phyloP scores from a whole-genome alignment of 1,140 invertebrate genomes.

The Heliconius himera region DNA sequence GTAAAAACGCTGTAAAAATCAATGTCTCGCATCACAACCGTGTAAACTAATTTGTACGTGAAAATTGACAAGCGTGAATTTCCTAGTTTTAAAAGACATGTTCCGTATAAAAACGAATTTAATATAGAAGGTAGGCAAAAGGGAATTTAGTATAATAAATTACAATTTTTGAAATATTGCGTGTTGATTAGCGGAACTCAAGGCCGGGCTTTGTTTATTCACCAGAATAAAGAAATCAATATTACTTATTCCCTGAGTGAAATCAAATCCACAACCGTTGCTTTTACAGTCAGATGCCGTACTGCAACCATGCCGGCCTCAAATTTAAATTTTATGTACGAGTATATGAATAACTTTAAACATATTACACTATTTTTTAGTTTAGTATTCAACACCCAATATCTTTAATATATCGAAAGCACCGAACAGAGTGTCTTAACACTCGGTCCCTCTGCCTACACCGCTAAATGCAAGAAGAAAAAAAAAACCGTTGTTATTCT shows the following conservation, averaged over 20 bases:
- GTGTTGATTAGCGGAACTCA: neutral
- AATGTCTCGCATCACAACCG: conserved; percentile 13
- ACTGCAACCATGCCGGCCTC: too few relatives aligned
- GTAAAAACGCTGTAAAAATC: neutral
- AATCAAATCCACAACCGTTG: too few relatives aligned
- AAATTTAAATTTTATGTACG: too few relatives aligned
- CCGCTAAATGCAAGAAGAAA: too few relatives aligned
- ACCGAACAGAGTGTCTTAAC: too few relatives aligned
- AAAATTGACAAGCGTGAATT: neutral
- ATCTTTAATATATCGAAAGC: too few relatives aligned
- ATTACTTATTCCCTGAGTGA: too few relatives aligned
- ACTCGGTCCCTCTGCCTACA: too few relatives aligned
- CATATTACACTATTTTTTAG: too few relatives aligned
- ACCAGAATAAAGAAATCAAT: neutral
- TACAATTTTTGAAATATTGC: neutral
- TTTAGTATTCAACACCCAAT: too few relatives aligned
- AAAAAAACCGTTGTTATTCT: neutral
- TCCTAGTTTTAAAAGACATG: neutral
- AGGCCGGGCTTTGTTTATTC: neutral
- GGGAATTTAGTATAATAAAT: neutral
- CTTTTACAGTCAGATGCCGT: too few relatives aligned
- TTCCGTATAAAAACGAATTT: neutral
- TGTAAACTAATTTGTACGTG: conserved; percentile 7
- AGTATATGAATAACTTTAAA: too few relatives aligned
- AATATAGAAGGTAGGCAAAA: neutral